Conservation (phyloP, 2,797 vertebrate species). For the Valencia hispanica region DNA sequence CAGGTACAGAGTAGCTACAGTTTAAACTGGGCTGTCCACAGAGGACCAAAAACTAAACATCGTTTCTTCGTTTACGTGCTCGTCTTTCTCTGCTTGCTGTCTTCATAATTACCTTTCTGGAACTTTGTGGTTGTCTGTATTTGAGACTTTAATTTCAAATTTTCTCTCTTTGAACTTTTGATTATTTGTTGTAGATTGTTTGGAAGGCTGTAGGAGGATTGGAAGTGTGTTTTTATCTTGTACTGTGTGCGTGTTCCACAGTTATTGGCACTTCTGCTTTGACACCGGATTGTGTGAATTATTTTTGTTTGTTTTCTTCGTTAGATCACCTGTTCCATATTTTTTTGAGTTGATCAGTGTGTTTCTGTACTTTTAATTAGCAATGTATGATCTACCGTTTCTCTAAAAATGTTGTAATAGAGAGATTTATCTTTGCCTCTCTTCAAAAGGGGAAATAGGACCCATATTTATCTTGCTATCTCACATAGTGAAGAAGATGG, state of each 20-base stretch:
- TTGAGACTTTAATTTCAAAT: slow-evolving; percentile 47
- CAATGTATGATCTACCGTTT: neutral
- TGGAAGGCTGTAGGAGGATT: slow-evolving; percentile 13
- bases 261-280: neutral
- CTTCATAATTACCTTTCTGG: slow-evolving; percentile 56
- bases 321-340: neutral
- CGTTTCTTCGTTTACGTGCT: slow-evolving; percentile 47
- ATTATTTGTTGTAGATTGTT: slow-evolving; percentile 31
- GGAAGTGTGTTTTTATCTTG: neutral
- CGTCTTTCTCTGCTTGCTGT: slow-evolving; percentile 22
- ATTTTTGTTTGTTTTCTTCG: no score
- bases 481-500: neutral
- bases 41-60: slow-evolving; percentile 51
- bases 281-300: neutral
- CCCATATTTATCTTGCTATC: neutral
- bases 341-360: neutral
- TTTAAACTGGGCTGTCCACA: slow-evolving; percentile 44
- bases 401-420: neutral
- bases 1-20: slow-evolving; percentile 33
- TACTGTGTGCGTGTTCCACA: neutral
- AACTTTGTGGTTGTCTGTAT: slow-evolving; percentile 9
- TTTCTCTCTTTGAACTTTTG: slow-evolving; percentile 39
- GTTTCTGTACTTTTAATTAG: neutral
- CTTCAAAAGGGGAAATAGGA: neutral
- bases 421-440: neutral